phyloP scores from a whole-genome alignment of 2,113 vertebrate species.

The Gallinago media region DNA sequence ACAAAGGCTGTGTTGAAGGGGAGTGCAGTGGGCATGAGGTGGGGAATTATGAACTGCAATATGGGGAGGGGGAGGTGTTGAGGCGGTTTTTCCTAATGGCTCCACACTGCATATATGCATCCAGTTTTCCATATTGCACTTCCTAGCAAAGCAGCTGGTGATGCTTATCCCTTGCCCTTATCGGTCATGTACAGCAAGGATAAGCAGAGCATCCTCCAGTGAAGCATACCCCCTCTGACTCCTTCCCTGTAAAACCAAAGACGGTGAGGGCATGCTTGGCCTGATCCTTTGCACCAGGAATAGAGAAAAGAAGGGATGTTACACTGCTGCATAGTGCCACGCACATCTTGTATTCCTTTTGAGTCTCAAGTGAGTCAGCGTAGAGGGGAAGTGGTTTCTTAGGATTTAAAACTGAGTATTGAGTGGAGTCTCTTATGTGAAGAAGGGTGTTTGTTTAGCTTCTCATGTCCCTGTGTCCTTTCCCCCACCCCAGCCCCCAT shows the following conservation, averaged over 20 bases:
- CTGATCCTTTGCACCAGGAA: neutral
- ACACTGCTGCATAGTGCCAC: neutral
- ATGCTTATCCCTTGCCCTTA: slow-evolving; percentile 29
- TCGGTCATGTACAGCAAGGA: neutral
- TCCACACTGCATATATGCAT: slow-evolving; percentile 56
- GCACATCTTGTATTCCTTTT: neutral
- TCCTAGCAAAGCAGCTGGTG: slow-evolving; percentile 30
- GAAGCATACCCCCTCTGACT: neutral
- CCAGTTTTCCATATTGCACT: slow-evolving; percentile 10
- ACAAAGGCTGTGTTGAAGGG: neutral
- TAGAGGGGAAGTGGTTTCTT: neutral
- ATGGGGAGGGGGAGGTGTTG: neutral
- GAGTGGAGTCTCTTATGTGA: neutral
- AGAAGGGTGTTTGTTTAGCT: neutral
- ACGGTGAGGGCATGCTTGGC: neutral
- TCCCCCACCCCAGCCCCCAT: neutral
- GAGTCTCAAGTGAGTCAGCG: neutral
- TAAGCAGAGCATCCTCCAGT: slow-evolving; percentile 5
- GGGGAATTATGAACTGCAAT: neutral
- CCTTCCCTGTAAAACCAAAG: neutral
- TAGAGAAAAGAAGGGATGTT: neutral
- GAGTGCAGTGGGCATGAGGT: neutral
- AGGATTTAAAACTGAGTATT: neutral
- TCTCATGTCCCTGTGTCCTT: neutral
- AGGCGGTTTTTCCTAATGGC: slow-evolving; percentile 13